Conservation (phyloP, 2,113 vertebrate genomes). For the Rhynchopsitta pachyrhyncha region DNA sequence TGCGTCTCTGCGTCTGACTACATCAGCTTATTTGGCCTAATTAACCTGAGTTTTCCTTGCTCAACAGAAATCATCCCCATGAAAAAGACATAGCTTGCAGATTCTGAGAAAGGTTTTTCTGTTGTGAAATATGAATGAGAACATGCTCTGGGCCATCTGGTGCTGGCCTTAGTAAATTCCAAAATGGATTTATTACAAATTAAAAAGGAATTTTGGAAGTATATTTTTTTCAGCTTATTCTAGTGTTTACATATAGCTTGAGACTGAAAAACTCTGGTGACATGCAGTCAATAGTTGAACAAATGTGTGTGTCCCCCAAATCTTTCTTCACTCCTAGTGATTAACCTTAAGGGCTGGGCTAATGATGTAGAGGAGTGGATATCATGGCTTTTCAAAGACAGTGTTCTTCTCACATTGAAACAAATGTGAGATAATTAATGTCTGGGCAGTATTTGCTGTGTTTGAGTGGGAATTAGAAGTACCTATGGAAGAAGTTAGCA, state of each 20-base stretch:
- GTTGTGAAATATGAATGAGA: conserved; percentile 45
- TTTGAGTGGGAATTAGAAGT: not conserved
- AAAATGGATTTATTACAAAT: conserved; percentile 43
- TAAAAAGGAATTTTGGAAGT: conserved; percentile 35
- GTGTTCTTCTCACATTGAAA: accelerated
- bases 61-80: conserved; percentile 51
- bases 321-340: not conserved
- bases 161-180: not conserved
- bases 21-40: conserved; percentile 77
- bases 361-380: not conserved
- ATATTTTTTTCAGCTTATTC: not conserved
- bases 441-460: not conserved
- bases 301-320: not conserved
- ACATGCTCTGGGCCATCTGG: conserved; percentile 10
- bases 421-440: not conserved
- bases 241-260: not conserved
- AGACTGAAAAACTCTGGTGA: not conserved
- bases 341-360: not conserved
- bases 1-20: conserved; percentile 52
- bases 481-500: not conserved
- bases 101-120: conserved; percentile 53
- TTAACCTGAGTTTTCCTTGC: conserved; percentile 79
- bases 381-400: not conserved
- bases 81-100: conserved; percentile 24
- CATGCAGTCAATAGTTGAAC: not conserved